Conservation (phyloP, 2,888 invertebrate genomes). For the Petrolisthes cinctipes region DNA sequence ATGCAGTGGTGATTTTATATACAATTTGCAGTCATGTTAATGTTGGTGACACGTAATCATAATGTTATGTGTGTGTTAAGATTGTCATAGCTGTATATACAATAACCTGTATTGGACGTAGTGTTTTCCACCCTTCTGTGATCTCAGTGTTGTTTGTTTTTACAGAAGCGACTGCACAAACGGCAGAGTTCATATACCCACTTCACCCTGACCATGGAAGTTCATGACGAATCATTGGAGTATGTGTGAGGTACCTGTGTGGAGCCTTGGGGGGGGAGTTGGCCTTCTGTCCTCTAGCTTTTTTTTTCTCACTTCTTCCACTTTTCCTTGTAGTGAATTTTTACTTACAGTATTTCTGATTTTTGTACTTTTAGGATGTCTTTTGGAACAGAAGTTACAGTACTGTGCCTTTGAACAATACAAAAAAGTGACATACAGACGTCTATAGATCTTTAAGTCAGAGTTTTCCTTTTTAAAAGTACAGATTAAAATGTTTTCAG, state of each 20-base stretch:
- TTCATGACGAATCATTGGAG: constrained; percentile 56
- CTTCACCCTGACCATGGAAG: constrained; percentile 57
- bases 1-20: neutral
- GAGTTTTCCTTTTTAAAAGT: too few relatives aligned
- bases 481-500: too few relatives aligned
- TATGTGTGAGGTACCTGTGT: constrained; percentile 38
- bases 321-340: neutral
- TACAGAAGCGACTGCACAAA: constrained; percentile 55
- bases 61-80: neutral
- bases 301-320: neutral
- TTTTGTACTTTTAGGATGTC: neutral
- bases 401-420: too few relatives aligned
- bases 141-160: constrained; percentile 37
- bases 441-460: too few relatives aligned
- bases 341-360: neutral
- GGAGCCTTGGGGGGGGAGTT: neutral
- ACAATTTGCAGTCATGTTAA: neutral
- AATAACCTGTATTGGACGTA: neutral
- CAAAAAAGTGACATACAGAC: too few relatives aligned
- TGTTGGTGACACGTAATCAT: neutral
- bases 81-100: neutral
- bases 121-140: neutral
- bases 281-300: neutral
- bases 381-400: too few relatives aligned
- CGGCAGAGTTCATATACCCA: constrained; percentile 57